These are phyloP conservation scores for Danio jaintianensis DNA, from an alignment of 2,797 vertebrate genomes.

Conservation along the genomic window DNA sequence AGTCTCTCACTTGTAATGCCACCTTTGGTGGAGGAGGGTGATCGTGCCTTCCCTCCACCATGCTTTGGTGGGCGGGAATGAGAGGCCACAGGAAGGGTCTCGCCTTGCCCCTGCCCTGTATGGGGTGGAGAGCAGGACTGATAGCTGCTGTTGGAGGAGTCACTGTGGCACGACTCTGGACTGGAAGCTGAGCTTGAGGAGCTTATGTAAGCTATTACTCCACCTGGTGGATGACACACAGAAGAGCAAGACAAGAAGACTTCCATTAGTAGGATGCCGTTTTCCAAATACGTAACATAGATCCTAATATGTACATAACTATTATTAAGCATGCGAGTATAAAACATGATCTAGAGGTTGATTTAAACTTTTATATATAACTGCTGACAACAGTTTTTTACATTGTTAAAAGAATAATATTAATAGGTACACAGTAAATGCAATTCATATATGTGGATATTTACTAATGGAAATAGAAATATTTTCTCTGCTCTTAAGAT, in stretches of 20 bases:
- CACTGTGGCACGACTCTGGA: conserved; percentile 93
- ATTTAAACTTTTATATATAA: background rate
- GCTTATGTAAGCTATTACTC: conserved; percentile 95
- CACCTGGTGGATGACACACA: conserved; percentile 77
- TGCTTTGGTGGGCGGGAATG: conserved; percentile 75
- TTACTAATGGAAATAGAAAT: background rate
- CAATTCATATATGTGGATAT: background rate
- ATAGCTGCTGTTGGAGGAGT: conserved; percentile 92
- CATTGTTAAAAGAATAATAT: background rate
- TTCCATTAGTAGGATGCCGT: background rate
- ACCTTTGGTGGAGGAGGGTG: conserved; percentile 76
- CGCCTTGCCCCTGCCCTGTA: conserved; percentile 63
- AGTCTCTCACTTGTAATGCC: conserved; percentile 89
- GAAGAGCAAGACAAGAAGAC: background rate
- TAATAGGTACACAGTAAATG: background rate
- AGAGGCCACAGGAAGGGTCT: conserved; percentile 48
- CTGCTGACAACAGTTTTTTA: background rate
- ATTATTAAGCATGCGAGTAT: background rate
- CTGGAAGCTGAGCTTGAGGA: conserved; percentile 91
- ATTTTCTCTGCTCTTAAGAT: background rate
- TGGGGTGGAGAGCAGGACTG: conserved; percentile 87
- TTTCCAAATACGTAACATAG: background rate
- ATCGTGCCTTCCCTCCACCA: conserved; percentile 65
- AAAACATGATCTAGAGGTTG: background rate
- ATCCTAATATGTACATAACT: background rate